Conservation (phyloP, 2,113 vertebrate species). For the Cyrtonyx montezumae region DNA sequence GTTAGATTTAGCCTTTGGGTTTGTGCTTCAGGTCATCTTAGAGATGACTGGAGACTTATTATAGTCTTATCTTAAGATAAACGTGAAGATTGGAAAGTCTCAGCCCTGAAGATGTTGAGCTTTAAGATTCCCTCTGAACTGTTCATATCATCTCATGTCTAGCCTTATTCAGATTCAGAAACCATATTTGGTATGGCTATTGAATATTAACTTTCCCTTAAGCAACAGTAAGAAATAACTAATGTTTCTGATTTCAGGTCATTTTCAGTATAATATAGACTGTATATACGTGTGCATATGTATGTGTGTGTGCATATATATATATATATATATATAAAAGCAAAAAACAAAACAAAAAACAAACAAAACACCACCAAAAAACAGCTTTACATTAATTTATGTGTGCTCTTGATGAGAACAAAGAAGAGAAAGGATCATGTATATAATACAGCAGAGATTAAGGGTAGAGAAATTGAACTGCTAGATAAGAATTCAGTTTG, state of each 20-base stretch:
- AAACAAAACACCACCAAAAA: neutral
- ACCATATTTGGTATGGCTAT: neutral
- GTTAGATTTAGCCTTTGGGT: neutral
- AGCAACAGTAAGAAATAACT: neutral
- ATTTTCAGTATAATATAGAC: neutral
- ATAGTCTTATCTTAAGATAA: neutral
- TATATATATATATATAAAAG: neutral
- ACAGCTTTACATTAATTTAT: neutral
- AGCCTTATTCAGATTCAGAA: neutral
- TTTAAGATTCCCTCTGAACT: neutral
- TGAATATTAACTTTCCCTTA: neutral
- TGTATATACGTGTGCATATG: neutral
- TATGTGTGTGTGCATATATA: no score
- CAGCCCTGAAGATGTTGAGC: neutral
- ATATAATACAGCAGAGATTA: neutral
- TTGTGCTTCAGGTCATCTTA: neutral
- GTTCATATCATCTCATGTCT: neutral
- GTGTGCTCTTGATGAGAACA: neutral
- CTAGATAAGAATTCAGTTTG: neutral
- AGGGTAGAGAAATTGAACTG: neutral
- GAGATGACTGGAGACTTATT: neutral
- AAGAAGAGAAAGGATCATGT: neutral
- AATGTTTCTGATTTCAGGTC: neutral
- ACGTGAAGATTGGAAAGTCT: neutral
- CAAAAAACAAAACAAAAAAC: neutral